A percentile compares a stretch with the other conserved stretches of the same genome.
Conservation (phyloP, 37 sponge, comb jelly and placozoan species). For the Halichondria panicea region DNA sequence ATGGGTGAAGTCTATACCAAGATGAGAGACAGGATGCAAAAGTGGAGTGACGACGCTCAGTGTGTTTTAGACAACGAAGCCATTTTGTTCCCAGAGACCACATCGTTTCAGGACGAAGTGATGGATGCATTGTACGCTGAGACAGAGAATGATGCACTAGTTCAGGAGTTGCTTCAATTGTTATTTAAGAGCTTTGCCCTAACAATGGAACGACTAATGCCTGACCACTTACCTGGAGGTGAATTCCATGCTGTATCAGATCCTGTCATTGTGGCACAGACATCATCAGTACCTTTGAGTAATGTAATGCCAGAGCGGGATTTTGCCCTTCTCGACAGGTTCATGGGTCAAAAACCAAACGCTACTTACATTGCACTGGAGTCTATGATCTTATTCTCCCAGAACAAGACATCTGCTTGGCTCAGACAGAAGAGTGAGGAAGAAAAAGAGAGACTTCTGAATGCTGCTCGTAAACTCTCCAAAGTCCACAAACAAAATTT, state of each 20-base stretch:
- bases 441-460: constrained; percentile 7
- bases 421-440: constrained; percentile 1
- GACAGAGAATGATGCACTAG: too few species aligned
- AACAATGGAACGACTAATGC: constrained; percentile 27
- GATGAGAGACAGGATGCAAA: constrained; percentile 32
- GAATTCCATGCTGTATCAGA: constrained; percentile 21
- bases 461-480: constrained; percentile 21
- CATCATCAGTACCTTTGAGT: constrained; percentile 26
- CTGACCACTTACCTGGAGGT: constrained; percentile 45
- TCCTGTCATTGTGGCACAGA: not conserved
- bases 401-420: constrained; percentile 44
- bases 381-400: constrained; percentile 40
- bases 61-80: constrained; percentile 1
- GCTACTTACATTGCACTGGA: constrained; percentile 30
- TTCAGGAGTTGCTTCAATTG: constrained; percentile 25
- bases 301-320: constrained; percentile 47
- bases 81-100: not conserved
- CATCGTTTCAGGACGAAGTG: not conserved
- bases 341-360: constrained; percentile 47
- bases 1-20: constrained; percentile 30
- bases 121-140: not conserved
- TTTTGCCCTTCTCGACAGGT: constrained; percentile 35
- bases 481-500: constrained; percentile 3
- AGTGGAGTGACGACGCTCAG: constrained; percentile 25
- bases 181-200: constrained; percentile 21